Evolutionary conservation across 1,140 invertebrate genomes (phyloP).

Genomic region (Meloidogyne exigua): DNA sequence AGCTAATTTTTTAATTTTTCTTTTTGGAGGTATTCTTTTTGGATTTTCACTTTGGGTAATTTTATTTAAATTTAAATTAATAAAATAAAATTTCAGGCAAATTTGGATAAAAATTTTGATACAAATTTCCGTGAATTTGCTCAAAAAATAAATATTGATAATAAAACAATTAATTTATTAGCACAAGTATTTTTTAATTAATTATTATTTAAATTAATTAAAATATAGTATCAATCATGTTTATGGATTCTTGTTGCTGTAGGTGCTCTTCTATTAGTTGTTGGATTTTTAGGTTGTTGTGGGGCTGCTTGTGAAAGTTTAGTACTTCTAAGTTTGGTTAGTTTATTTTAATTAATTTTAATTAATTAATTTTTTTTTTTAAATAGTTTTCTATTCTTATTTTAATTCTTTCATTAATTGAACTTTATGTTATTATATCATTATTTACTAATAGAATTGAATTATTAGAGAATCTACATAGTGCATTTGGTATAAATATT

Average conservation of each 20-base stretch:
- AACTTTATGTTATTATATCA: constrained; percentile 52
- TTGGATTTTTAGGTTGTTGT: constrained; percentile 63
- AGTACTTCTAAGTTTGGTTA: constrained; percentile 51
- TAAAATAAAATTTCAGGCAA: constrained; percentile 32
- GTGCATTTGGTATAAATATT: constrained; percentile 27
- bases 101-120: constrained; percentile 59
- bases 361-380: constrained; percentile 18
- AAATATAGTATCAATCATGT: neutral
- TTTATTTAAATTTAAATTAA: neutral
- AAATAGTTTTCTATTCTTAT: constrained; percentile 62
- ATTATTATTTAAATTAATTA: constrained; percentile 9
- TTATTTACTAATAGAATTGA: constrained; percentile 47
- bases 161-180: constrained; percentile 45
- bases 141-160: constrained; percentile 31
- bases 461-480: constrained; percentile 42
- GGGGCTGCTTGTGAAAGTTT: constrained; percentile 57
- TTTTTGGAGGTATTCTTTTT: constrained; percentile 58
- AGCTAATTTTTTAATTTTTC: constrained; percentile 56
- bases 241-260: constrained; percentile 48
- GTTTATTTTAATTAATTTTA: neutral
- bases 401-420: constrained; percentile 52
- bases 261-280: constrained; percentile 56
- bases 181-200: constrained; percentile 46
- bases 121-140: constrained; percentile 50
- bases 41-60: constrained; percentile 59